Evolutionary conservation across 2,797 vertebrate genomes (phyloP), one percentile per base, ranked within the genome.

Genomic region (Sebastolobus altivelis): DNA sequence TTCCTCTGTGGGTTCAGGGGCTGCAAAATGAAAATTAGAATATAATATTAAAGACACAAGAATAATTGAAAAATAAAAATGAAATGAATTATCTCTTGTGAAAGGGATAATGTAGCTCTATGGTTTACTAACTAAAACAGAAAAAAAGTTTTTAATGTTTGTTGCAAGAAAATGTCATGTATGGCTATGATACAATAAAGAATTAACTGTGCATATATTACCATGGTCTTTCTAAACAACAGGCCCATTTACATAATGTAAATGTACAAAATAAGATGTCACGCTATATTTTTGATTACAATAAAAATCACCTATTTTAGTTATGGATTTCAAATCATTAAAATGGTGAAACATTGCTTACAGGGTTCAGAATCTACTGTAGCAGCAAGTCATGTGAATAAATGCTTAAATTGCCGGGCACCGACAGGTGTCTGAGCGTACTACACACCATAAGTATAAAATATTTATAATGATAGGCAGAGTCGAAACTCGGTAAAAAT

Each of bases 11-110:
- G 66, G 18, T 9, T 56, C 59, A 20, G 14, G 33, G 1, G 2
- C 91, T 90, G 31, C 33, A 72, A 80, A 31, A 65, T 22, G 0
- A 63, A 54, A 56, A 63, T 29, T 1, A 7, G 8, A 14, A 29
- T 6, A 2, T 11, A 4, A 75, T 10, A 49, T 13, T 8, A 33
- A 56, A 56, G 13, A 38, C n/a, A 54, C 49, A 5, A 18, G 7
- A 29, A 65, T n/a, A 18, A 52, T 60, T 31, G 0, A 43, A 61
- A 72, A 59, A 38, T 1, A 12, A 5, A 35, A 29, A n/a, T 7
- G 1, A 43, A n/a, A n/a, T n/a, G 1, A 55, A 40, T n/a, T 54
- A 43, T 25, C 4, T 60, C 16, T 59, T 52, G 59, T 67, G 22
- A 79, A 59, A 43, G 6, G 3, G 5, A 58, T 6, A 3, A 33